These are phyloP conservation scores for Conus ventricosus DNA, from an alignment of 1,140 invertebrate species.

Conservation along the genomic window DNA sequence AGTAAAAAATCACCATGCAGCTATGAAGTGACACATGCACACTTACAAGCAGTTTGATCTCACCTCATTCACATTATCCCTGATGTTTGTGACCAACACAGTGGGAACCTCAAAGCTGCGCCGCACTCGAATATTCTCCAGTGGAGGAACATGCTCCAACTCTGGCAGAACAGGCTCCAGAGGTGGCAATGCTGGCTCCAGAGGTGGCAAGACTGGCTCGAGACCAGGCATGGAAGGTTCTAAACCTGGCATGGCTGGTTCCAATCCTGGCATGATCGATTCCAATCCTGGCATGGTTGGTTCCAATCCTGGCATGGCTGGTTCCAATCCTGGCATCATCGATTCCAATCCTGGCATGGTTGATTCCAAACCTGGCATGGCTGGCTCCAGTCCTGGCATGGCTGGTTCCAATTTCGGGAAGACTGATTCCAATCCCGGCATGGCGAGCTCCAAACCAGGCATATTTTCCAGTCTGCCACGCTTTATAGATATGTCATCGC, in stretches of 20 bases:
- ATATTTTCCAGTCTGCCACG: background rate
- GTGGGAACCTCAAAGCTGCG: background rate
- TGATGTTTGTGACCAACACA: background rate
- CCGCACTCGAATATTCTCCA: background rate
- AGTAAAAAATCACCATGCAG: too few relatives aligned
- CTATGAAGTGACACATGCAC: too few relatives aligned
- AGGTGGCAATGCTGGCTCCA: background rate
- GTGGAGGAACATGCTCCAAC: background rate
- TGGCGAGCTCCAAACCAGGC: background rate
- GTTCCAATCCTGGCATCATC: background rate
- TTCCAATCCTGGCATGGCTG: background rate
- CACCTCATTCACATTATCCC: background rate
- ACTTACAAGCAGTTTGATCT: background rate
- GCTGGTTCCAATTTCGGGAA: background rate
- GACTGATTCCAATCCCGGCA: background rate
- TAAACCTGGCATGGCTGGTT: background rate
- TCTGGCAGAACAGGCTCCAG: background rate
- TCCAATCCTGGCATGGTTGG: background rate
- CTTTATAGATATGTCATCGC: background rate
- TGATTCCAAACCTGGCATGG: background rate
- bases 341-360: background rate
- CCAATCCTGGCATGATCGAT: background rate
- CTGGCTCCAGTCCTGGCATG: background rate
- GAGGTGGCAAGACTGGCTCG: background rate
- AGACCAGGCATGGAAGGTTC: background rate